Base-by-base conservation (phyloP, 2,888 invertebrate species). In the Tryphoninae sp. region DNA sequence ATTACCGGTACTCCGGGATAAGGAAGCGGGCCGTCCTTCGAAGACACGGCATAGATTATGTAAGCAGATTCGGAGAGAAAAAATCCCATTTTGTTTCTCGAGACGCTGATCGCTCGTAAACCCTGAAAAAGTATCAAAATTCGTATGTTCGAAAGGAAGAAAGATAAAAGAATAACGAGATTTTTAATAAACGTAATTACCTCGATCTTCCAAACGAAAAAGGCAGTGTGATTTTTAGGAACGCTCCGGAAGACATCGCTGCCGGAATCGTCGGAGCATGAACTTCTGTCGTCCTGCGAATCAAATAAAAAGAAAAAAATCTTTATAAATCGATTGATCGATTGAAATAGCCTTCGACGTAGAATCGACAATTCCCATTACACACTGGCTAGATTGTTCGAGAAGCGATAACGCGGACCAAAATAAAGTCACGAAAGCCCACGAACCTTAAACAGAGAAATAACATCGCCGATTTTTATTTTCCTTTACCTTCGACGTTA, bases 121-220 rank as follows among this genome's bases (percentile, higher is more conserved):
- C 91, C 91, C 91, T 91, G 81, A 67, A 79, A 81, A 83, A 64
- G n/a, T 78, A 55, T 53, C 13, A 74, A 42, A 61, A 33, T 40
- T 58, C 23, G 45, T 19, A 49, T 33, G 13, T 2, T 0, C 49
- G 45, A 42, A 68, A 0, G 19, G 9, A 59, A 8, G 62, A 42
- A 3, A 26, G 45, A 19, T 33, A 53, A 45, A 64, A 53, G 33
- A 45, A 62, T n/a, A 64, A 42, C 53, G 33, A 33, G 33, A 33
- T 58, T 40, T 6, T 9, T 11, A 59, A 51, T 40, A 51, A 33
- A 2, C 23, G 51, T 6, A 65, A 92, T 93, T 92, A 97, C 97
- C 94, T 98, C 97, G 84, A 98, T 95, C 92, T 95, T 95, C 98
- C 98, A 98, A 79, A 98, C 95, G 84, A 96, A 94, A 93, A 98